These are phyloP conservation scores for Austrofundulus limnaeus DNA, from an alignment of 2,113 vertebrate genomes.

Conservation along the genomic window DNA sequence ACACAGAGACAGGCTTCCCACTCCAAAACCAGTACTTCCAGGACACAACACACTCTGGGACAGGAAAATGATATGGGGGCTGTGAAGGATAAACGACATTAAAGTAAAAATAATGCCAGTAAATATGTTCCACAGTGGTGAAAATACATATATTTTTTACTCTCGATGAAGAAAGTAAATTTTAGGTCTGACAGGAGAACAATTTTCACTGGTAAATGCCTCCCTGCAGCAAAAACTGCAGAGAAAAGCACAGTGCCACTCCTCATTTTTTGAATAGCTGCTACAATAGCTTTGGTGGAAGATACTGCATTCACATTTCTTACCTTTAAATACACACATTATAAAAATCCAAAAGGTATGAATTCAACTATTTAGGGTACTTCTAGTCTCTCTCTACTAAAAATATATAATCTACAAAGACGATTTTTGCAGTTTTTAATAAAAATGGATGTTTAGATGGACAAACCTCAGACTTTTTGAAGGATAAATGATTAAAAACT, in stretches of 20 bases:
- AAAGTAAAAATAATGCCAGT: not conserved
- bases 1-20: slow-evolving; percentile 79
- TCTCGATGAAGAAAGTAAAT: slow-evolving; percentile 16
- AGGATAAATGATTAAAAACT: not conserved
- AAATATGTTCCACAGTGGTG: not conserved
- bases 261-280: not conserved
- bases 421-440: too few species aligned
- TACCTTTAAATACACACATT: too few species aligned
- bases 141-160: too few species aligned
- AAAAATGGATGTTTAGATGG: too few species aligned
- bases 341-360: too few species aligned
- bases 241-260: slow-evolving; percentile 13
- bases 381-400: too few species aligned
- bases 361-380: too few species aligned
- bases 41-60: slow-evolving; percentile 86
- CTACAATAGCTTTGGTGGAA: not conserved
- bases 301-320: too few species aligned
- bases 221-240: slow-evolving; percentile 29
- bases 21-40: slow-evolving; percentile 21
- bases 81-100: slow-evolving; percentile 71
- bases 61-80: slow-evolving; percentile 95
- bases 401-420: too few species aligned
- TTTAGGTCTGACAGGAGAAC: slow-evolving; percentile 33
- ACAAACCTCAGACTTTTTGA: not conserved
- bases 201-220: slow-evolving; percentile 10